These are phyloP conservation scores for Hyalella azteca DNA, from an alignment of 2,888 invertebrate genomes.

Conservation along the genomic window DNA sequence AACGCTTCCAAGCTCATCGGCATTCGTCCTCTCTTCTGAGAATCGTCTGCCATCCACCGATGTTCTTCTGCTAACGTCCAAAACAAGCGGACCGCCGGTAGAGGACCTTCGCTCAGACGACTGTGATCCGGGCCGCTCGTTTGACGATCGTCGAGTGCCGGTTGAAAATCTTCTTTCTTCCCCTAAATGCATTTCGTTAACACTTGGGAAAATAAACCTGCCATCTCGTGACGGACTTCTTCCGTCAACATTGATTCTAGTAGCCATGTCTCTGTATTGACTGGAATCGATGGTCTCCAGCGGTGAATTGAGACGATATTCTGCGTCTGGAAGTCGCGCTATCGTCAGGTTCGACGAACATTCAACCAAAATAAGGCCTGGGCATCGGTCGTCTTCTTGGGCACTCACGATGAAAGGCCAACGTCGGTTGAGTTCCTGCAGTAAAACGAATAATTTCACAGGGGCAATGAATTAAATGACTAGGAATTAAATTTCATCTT, in stretches of 20 bases:
- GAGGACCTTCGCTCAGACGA: slow-evolving; percentile 12
- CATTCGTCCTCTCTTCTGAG: background rate
- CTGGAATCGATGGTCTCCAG: background rate
- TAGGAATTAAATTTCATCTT: no score
- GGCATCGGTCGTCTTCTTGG: slow-evolving; percentile 51
- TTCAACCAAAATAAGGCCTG: slow-evolving; percentile 50
- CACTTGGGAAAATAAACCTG: background rate
- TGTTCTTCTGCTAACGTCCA: background rate
- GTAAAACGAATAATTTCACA: no score
- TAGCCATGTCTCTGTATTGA: background rate
- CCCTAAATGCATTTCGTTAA: background rate
- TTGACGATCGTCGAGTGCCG: background rate
- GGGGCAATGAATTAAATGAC: no score
- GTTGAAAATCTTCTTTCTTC: slow-evolving; percentile 13
- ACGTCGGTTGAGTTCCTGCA: slow-evolving; percentile 54
- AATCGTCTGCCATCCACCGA: slow-evolving; percentile 7
- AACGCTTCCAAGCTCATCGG: background rate
- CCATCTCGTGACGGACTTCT: slow-evolving; percentile 5
- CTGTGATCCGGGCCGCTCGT: background rate
- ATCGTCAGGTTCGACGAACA: slow-evolving; percentile 55
- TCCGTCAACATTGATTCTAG: background rate
- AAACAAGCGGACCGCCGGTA: background rate
- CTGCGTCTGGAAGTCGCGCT: slow-evolving; percentile 49
- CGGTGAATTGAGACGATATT: slow-evolving; percentile 26
- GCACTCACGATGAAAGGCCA: slow-evolving; percentile 57